phyloP scores from a whole-genome alignment of 2,797 vertebrate species.

The Hippocampus kuda region DNA sequence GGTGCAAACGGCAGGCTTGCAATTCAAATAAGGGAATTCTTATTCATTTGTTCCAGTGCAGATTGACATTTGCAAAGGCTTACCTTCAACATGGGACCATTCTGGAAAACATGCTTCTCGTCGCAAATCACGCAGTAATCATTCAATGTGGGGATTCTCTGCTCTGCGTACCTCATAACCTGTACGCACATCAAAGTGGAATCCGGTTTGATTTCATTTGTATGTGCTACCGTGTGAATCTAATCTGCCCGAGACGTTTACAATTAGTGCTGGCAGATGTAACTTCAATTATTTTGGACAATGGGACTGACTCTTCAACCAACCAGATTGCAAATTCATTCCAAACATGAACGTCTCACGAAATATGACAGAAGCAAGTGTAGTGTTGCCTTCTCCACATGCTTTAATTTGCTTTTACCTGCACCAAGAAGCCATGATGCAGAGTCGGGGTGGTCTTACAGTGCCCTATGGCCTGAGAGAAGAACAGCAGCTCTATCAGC shows the following conservation, averaged over 20 bases:
- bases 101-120: slow-evolving; percentile 94
- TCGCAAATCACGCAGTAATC: slow-evolving; percentile 96
- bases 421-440: slow-evolving; percentile 89
- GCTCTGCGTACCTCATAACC: slow-evolving; percentile 93
- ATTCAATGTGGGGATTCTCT: slow-evolving; percentile 85
- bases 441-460: slow-evolving; percentile 83
- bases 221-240: neutral
- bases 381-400: neutral
- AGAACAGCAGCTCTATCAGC: slow-evolving; percentile 69
- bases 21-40: slow-evolving; percentile 1
- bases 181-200: slow-evolving; percentile 35
- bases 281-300: neutral
- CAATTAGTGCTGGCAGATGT: neutral
- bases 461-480: slow-evolving; percentile 75
- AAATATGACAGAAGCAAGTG: neutral
- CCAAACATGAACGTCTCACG: neutral
- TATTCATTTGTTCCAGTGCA: neutral
- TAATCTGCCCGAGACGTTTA: neutral
- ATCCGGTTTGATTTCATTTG: neutral
- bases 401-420: slow-evolving; percentile 62
- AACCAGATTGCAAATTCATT: too few species aligned
- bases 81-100: slow-evolving; percentile 92
- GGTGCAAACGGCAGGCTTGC: slow-evolving; percentile 87
- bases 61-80: neutral
- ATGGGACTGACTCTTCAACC: too few species aligned